Conservation (phyloP, 2,888 invertebrate species). For the Trileptium ribeirensis region DNA sequence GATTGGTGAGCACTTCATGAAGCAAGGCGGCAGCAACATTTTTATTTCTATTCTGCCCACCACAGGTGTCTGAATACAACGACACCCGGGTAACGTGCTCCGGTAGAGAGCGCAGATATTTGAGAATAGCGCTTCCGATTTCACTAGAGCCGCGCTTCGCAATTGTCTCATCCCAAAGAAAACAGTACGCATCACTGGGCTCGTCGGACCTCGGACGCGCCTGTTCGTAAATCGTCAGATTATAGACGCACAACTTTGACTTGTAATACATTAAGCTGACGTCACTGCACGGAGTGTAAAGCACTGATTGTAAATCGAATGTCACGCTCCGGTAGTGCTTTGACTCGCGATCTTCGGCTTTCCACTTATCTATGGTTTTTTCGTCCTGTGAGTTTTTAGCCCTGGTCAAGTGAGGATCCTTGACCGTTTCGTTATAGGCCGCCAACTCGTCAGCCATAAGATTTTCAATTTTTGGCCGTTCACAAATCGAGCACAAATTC, state of each 20-base stretch:
- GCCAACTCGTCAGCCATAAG: background rate
- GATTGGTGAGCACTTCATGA: background rate
- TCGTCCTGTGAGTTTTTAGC: background rate
- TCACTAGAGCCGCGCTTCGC: constrained; percentile 15
- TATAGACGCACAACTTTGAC: constrained; percentile 10
- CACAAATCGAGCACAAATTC: constrained; percentile 8
- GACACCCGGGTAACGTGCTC: background rate
- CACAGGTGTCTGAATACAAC: constrained; percentile 8
- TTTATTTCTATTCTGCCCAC: no score
- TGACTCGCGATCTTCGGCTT: background rate
- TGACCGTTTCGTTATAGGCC: background rate
- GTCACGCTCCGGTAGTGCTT: background rate
- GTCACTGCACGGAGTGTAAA: constrained; percentile 9
- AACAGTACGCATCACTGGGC: constrained; percentile 4
- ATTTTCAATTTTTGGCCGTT: background rate
- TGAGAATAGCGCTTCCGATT: constrained; percentile 1
- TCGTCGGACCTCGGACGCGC: no score
- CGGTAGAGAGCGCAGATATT: background rate
- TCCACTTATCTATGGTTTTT: background rate
- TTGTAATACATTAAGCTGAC: constrained; percentile 19
- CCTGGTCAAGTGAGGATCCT: background rate
- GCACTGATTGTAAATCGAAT: constrained; percentile 14
- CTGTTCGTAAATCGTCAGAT: constrained; percentile 1
- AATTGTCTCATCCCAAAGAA: constrained; percentile 1
- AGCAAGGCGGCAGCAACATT: constrained; percentile 2